These are phyloP conservation scores for Pheosia tremula DNA, from an alignment of 2,888 invertebrate species.

Conservation along the genomic window DNA sequence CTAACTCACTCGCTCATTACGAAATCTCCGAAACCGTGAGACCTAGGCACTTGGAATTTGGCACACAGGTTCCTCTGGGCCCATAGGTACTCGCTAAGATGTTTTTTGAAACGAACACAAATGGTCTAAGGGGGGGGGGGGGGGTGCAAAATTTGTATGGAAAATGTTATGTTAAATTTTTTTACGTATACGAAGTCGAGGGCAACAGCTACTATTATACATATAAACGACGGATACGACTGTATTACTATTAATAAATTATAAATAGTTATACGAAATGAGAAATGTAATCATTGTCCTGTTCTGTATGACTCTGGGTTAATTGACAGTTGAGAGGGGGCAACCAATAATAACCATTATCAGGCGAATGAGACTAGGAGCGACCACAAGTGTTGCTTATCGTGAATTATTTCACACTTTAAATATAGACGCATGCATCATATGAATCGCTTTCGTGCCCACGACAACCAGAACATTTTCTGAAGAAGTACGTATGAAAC, in stretches of 20 bases:
- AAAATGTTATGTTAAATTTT: no score
- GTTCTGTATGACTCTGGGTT: neutral
- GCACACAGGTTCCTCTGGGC: no score
- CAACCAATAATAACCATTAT: conserved; percentile 32
- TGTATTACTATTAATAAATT: neutral
- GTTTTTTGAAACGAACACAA: no score
- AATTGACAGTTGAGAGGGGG: conserved; percentile 11
- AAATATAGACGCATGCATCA: conserved; percentile 6
- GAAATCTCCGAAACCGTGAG: no score
- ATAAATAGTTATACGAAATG: neutral
- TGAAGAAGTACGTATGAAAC: no score
- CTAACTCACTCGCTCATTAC: no score
- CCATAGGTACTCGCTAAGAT: no score
- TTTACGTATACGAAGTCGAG: no score
- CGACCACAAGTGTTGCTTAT: conserved; percentile 38
- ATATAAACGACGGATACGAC: neutral
- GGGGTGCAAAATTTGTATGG: no score
- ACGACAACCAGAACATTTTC: neutral
- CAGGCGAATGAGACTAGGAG: conserved; percentile 32
- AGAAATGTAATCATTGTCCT: conserved; percentile 4
- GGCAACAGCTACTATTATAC: neutral
- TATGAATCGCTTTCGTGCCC: conserved; percentile 1
- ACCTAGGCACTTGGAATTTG: no score
- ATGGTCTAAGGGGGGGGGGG: no score
- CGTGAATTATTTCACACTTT: conserved; percentile 46